Conservation (phyloP, 1,140 invertebrate species). For the Bombus breviceps region DNA sequence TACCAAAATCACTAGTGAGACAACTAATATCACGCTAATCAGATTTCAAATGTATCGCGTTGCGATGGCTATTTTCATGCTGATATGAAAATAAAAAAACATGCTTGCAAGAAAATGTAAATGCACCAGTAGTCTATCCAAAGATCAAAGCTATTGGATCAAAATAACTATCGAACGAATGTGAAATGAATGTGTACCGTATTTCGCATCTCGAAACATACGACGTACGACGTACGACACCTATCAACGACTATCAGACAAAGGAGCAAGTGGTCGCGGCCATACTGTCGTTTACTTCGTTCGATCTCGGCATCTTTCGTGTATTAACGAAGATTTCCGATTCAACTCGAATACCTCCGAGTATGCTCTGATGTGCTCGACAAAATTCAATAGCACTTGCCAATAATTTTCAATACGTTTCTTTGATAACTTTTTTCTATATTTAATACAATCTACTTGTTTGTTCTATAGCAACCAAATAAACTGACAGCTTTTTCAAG, state of each 20-base stretch:
- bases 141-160: too few species aligned
- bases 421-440: background rate
- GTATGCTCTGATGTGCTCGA: background rate
- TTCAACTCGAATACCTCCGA: background rate
- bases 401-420: background rate
- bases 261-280: background rate
- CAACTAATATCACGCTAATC: background rate
- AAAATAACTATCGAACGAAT: background rate
- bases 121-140: background rate
- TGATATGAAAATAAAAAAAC: background rate
- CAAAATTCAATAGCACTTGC: background rate
- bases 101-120: background rate
- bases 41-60: background rate
- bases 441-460: background rate
- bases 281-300: conserved; percentile 31
- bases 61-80: background rate
- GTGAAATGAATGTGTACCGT: background rate
- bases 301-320: background rate
- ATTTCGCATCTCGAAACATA: background rate
- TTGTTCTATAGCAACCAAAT: background rate
- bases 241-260: background rate
- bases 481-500: background rate
- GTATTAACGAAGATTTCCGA: background rate
- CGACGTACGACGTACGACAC: background rate
- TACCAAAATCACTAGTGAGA: background rate